A percentile compares a stretch with the other conserved stretches of the same genome.
Conservation (phyloP, 2,888 invertebrate species). For the Troides oblongomaculatus region DNA sequence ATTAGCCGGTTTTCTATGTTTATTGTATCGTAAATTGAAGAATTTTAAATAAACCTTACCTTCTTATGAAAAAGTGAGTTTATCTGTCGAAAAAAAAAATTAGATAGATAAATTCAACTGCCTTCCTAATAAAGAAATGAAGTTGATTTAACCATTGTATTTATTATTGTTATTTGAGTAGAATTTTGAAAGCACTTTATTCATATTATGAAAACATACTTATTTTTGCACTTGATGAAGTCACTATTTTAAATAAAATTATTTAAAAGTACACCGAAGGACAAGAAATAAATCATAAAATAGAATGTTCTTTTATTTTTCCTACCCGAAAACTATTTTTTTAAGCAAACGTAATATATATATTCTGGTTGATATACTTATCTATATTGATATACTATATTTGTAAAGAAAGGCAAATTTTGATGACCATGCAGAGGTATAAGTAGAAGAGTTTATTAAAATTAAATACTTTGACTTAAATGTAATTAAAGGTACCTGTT, state of each 20-base stretch:
- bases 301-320: slow-evolving; percentile 52
- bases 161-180: slow-evolving; percentile 25
- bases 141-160: slow-evolving; percentile 23
- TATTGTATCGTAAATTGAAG: slow-evolving; percentile 2
- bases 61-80: slow-evolving; percentile 25
- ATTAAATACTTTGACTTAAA: too few relatives aligned
- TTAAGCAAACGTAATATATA: too few relatives aligned
- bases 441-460: too few relatives aligned
- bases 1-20: neutral
- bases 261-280: slow-evolving; percentile 69
- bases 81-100: slow-evolving; percentile 10
- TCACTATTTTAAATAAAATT: slow-evolving; percentile 75
- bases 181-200: slow-evolving; percentile 60
- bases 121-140: slow-evolving; percentile 18
- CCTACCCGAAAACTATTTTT: neutral
- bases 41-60: slow-evolving; percentile 6
- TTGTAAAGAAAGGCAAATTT: too few relatives aligned
- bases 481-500: too few relatives aligned
- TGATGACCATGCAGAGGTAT: too few relatives aligned
- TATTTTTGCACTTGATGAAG: slow-evolving; percentile 76
- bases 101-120: slow-evolving; percentile 14
- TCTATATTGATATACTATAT: too few relatives aligned
- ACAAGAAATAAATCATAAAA: slow-evolving; percentile 66
- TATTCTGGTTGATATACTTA: neutral
- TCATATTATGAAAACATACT: slow-evolving; percentile 63